Evolutionary conservation across 2,113 vertebrate species (phyloP), one percentile per base, ranked within the genome.

Genomic region (Phyllostomus discolor): DNA sequence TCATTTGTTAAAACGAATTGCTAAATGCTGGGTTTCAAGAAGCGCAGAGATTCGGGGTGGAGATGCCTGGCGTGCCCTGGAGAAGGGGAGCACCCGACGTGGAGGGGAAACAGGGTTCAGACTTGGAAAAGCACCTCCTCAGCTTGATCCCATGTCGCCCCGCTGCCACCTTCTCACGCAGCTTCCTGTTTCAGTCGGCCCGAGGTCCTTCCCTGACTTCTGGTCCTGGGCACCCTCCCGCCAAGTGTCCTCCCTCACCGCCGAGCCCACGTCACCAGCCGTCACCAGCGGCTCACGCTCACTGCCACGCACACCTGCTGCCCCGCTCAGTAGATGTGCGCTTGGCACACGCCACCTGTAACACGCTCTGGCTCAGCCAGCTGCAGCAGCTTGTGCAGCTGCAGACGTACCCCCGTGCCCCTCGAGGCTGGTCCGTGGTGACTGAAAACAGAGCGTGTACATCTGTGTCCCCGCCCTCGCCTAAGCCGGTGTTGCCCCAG

Each of bases 381-480:
- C 46, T 5, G 48, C 59, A 3, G 19, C 10, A 41, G 8, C 59
- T 11, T 3, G 8, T 38, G 15, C 54, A 52, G 79, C 10, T 24
- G 14, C 83, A 48, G 33, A 0, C 7, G 14, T 1, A 28, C 31
- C 28, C 41, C 28, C 48, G 62, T 67, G 83, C 79, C 62, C 59
- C 54, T 70, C 70, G 86, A 86, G 15, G 4, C 70, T 89, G 79
- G 41, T 92, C 79, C 22, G 22, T 10, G 10, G 7, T 78, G 96
- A 84, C 28, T 88, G 52, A 16, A 24, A 76, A 41, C 22, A 70
- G n/a, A 78, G 2, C 17, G 2, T 16, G 62, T 31, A 12, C 62
- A 0, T 4, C 7, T 79, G 20, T 0, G 33, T 48, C 10, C 4
- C 20, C 1, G 0, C n/a, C 22, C 43, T 38, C 2, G 10, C 24